A percentile compares a stretch with the other conserved stretches of the same genome.
Evolutionary conservation across 2,797 vertebrate species (phyloP).

Genomic region (Macroramphosus scolopax): DNA sequence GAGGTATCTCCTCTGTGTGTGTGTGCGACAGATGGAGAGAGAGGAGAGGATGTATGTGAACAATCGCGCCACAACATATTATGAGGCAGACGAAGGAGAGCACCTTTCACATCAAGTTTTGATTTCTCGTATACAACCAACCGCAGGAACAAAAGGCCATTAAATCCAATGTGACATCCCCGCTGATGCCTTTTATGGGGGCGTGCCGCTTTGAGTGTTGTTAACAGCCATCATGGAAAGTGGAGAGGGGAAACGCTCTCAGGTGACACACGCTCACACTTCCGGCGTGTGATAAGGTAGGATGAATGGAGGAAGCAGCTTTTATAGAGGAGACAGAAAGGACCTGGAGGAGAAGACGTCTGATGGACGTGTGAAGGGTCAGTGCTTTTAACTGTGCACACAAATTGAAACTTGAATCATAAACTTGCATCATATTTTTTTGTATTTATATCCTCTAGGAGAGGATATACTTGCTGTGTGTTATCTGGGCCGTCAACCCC

Average conservation of each 20-base stretch:
- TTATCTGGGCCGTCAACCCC: slow-evolving; percentile 24
- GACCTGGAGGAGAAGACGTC: slow-evolving; percentile 22
- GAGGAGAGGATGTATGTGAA: slow-evolving; percentile 24
- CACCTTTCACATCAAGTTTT: slow-evolving; percentile 67
- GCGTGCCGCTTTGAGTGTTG: slow-evolving; percentile 75
- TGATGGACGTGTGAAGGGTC: slow-evolving; percentile 41
- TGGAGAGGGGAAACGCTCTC: slow-evolving; percentile 40
- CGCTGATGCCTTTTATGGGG: slow-evolving; percentile 65
- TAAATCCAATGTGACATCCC: slow-evolving; percentile 80
- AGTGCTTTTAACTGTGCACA: slow-evolving; percentile 38
- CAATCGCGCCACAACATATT: slow-evolving; percentile 58
- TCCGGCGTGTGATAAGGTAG: too few relatives aligned
- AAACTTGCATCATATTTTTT: slow-evolving; percentile 47
- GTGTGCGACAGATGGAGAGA: not conserved
- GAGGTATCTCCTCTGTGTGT: slow-evolving; percentile 16
- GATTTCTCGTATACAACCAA: slow-evolving; percentile 53
- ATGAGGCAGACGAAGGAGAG: slow-evolving; percentile 52
- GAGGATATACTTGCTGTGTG: slow-evolving; percentile 4
- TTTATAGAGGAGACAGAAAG: slow-evolving; percentile 52
- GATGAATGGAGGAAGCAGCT: slow-evolving; percentile 13
- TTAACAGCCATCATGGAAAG: slow-evolving; percentile 68
- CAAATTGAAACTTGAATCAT: slow-evolving; percentile 33
- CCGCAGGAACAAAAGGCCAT: slow-evolving; percentile 65
- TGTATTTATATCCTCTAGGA: too few relatives aligned
- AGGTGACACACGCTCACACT: slow-evolving; percentile 15